Conservation (phyloP, 1,140 invertebrate genomes). For the Nebria ingens region DNA sequence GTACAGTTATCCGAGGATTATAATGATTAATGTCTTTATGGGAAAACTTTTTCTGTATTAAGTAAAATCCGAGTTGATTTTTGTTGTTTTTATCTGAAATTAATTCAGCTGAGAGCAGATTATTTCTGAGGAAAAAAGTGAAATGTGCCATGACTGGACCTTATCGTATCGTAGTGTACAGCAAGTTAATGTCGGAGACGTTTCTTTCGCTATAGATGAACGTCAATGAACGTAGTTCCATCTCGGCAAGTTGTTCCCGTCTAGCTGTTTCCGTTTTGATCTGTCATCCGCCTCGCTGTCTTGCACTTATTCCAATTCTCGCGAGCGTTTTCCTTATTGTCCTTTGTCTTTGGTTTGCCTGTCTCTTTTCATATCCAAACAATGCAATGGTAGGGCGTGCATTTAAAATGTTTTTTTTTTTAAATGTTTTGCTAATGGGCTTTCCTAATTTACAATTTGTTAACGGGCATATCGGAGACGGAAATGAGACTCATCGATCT, state of each 20-base stretch:
- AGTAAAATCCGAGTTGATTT: no score
- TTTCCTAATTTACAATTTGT: constrained; percentile 7
- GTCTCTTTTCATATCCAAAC: not conserved
- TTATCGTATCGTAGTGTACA: not conserved
- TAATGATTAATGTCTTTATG: no score
- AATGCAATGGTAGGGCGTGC: not conserved
- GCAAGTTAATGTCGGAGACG: not conserved
- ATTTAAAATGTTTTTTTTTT: not conserved
- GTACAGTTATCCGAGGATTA: no score
- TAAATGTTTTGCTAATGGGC: not conserved
- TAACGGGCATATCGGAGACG: constrained; percentile 7
- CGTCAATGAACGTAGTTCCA: not conserved
- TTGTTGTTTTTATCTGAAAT: no score
- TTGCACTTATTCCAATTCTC: not conserved
- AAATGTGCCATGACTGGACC: not conserved
- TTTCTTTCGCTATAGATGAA: not conserved
- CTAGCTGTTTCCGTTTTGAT: not conserved
- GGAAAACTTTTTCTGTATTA: no score
- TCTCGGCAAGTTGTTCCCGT: not conserved
- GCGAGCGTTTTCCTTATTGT: not conserved
- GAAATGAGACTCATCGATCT: constrained; percentile 5
- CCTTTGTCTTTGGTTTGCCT: not conserved
- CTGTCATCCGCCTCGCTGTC: not conserved
- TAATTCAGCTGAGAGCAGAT: no score
- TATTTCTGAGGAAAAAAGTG: no score